These are phyloP conservation scores for Nephotettix cincticeps DNA, from an alignment of 1,140 invertebrate species.

Conservation along the genomic window DNA sequence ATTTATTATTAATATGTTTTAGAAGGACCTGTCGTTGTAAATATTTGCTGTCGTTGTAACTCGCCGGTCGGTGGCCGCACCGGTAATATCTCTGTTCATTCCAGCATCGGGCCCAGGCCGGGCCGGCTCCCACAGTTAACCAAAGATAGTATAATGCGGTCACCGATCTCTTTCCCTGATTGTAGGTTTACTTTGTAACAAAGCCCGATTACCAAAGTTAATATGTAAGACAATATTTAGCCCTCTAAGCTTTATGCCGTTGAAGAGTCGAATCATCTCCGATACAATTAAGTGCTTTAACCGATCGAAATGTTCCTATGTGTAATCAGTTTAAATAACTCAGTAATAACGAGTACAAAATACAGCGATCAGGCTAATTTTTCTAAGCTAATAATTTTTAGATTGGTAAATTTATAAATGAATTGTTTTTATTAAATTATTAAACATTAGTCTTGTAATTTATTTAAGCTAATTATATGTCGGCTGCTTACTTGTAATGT, in stretches of 20 bases:
- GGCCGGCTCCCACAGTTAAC: not conserved
- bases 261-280: not conserved
- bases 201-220: slow-evolving; percentile 9
- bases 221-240: slow-evolving; percentile 6
- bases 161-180: not conserved
- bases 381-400: not conserved
- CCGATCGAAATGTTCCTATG: slow-evolving; percentile 4
- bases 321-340: slow-evolving; percentile 2
- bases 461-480: not conserved
- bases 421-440: slow-evolving; percentile 14
- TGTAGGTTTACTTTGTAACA: not conserved
- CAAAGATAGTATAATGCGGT: not conserved
- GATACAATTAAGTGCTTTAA: not conserved
- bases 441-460: slow-evolving; percentile 1
- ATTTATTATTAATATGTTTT: slow-evolving; percentile 31
- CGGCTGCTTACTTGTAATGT: not conserved
- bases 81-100: not conserved
- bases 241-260: not conserved
- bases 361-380: slow-evolving; percentile 6
- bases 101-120: not conserved
- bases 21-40: slow-evolving; percentile 3
- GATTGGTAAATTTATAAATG: not conserved
- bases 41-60: slow-evolving; percentile 15
- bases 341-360: slow-evolving; percentile 4
- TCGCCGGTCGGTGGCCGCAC: not conserved